Conservation (phyloP, 2,113 vertebrate species). For the Aptenodytes patagonicus region DNA sequence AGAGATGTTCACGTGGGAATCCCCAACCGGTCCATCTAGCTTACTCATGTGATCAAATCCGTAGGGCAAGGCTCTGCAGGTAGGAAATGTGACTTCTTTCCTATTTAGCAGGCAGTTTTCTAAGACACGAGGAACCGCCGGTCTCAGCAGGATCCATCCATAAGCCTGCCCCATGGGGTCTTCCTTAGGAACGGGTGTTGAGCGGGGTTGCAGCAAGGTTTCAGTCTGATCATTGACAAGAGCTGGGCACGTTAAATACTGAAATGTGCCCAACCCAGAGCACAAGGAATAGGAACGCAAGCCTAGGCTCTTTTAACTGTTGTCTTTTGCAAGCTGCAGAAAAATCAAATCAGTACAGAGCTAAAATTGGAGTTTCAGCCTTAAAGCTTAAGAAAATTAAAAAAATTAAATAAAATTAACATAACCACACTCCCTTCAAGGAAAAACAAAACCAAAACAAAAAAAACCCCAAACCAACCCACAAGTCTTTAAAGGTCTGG, state of each 20-base stretch:
- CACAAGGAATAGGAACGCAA: background rate
- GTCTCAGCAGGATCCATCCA: background rate
- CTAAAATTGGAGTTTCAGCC: background rate
- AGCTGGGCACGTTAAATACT: rapidly evolving
- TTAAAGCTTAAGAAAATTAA: background rate
- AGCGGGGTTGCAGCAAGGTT: rapidly evolving
- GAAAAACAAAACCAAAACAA: background rate
- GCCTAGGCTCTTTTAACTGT: rapidly evolving
- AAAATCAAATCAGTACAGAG: background rate
- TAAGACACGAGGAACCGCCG: rapidly evolving
- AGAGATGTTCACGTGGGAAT: background rate
- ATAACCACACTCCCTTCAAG: background rate
- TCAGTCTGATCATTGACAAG: background rate
- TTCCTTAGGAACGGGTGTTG: background rate
- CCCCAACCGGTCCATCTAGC: rapidly evolving
- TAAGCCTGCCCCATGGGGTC: background rate
- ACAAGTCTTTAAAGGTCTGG: background rate
- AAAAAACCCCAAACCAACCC: background rate
- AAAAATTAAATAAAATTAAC: background rate
- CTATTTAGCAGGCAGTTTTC: background rate
- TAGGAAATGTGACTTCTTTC: background rate
- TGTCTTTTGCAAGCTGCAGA: background rate
- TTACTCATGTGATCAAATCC: background rate
- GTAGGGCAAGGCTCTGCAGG: background rate
- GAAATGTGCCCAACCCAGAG: background rate